phyloP scores from a whole-genome alignment of 2,113 vertebrate genomes.

The Platanista minor region DNA sequence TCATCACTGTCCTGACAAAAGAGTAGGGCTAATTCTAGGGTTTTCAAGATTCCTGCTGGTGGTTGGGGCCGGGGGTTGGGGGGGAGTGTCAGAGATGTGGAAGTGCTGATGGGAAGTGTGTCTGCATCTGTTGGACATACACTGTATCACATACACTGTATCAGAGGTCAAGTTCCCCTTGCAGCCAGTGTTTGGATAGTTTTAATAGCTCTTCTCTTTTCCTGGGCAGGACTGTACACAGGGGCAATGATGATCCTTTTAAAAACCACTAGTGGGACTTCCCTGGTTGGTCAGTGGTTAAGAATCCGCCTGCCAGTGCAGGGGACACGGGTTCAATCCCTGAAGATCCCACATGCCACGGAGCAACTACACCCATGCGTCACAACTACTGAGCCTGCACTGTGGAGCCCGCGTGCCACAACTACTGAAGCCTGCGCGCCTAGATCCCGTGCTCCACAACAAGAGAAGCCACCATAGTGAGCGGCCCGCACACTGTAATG shows the following conservation, averaged over 20 bases:
- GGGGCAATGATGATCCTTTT: not conserved
- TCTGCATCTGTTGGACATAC: not conserved
- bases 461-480: no score
- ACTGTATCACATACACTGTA: not conserved
- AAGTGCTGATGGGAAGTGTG: fast-evolving
- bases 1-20: not conserved
- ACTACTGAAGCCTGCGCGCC: no score
- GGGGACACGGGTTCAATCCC: no score
- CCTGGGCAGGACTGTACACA: not conserved
- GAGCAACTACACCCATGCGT: no score
- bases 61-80: not conserved
- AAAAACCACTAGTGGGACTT: not conserved
- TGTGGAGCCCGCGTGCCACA: no score
- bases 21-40: not conserved
- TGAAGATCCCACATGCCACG: no score
- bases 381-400: no score
- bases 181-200: not conserved
- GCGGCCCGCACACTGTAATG: no score
- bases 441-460: no score
- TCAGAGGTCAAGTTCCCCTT: not conserved
- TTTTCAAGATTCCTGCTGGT: not conserved
- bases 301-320: no score
- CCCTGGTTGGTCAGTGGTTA: no score
- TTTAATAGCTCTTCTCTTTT: not conserved
- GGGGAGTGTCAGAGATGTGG: not conserved